A percentile compares a stretch with the other conserved stretches of the same genome.
phyloP scores from a whole-genome alignment of 2,113 vertebrate genomes.

The Petrocephalus zakoni region DNA sequence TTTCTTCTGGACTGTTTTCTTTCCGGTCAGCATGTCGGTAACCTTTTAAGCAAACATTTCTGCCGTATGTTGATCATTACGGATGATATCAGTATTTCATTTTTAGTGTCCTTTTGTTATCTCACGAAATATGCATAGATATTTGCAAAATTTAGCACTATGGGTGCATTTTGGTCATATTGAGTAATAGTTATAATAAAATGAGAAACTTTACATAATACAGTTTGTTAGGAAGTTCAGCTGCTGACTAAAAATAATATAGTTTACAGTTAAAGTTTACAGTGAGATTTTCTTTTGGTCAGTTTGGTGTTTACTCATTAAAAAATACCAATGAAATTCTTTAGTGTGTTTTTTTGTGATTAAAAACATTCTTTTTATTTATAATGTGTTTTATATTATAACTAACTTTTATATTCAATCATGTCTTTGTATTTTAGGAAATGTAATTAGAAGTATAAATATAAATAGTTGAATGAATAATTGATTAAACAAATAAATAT shows the following conservation, averaged over 20 bases:
- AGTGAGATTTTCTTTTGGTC: neutral
- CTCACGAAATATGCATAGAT: neutral
- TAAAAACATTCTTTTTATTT: neutral
- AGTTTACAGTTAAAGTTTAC: neutral
- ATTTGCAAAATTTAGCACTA: neutral
- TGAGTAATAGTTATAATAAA: neutral
- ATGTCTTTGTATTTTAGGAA: neutral
- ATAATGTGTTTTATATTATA: neutral
- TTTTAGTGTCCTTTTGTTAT: neutral
- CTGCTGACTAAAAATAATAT: neutral
- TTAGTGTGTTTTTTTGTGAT: neutral
- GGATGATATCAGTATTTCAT: neutral
- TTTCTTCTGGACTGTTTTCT: conserved; percentile 9
- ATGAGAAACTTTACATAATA: neutral
- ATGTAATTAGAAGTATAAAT: neutral
- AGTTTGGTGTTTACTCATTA: neutral
- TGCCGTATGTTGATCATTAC: neutral
- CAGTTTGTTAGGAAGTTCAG: neutral
- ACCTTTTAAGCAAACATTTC: conserved; percentile 7
- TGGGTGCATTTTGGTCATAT: neutral
- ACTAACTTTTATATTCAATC: neutral
- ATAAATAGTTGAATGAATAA: neutral
- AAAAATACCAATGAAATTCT: neutral
- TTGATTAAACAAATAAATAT: neutral
- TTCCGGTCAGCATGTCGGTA: neutral